Conservation (phyloP, 2,888 invertebrate species). For the Polymixis flavicincta region DNA sequence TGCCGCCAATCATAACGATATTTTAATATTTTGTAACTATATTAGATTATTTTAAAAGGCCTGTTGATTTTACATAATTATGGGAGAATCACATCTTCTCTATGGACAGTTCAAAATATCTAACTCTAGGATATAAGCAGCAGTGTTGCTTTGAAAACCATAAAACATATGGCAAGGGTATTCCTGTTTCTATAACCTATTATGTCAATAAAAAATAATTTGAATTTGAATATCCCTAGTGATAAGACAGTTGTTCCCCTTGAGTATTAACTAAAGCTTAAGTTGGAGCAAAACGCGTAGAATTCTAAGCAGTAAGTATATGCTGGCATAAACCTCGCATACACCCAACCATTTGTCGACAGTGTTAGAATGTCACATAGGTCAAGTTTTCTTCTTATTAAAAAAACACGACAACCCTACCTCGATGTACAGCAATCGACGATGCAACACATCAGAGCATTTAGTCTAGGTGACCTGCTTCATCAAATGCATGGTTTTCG, state of each 20-base stretch:
- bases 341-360: background rate
- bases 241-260: background rate
- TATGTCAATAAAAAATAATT: no score
- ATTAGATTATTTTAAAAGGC: background rate
- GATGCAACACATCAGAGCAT: background rate
- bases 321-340: no score
- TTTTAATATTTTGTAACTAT: background rate
- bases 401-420: background rate
- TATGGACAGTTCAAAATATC: background rate
- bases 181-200: background rate
- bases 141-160: background rate
- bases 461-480: background rate
- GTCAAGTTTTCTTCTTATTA: background rate
- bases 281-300: background rate
- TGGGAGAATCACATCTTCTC: background rate
- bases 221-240: no score
- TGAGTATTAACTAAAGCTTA: background rate
- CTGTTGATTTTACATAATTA: background rate
- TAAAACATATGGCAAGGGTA: background rate
- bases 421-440: no score
- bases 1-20: conserved; percentile 17
- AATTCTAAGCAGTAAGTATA: background rate
- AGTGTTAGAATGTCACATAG: background rate
- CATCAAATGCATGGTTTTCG: background rate
- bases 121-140: background rate